A percentile compares a stretch with the other conserved stretches of the same genome.
phyloP scores from a whole-genome alignment of 2,113 vertebrate species.

The Genyomyrus donnyi region DNA sequence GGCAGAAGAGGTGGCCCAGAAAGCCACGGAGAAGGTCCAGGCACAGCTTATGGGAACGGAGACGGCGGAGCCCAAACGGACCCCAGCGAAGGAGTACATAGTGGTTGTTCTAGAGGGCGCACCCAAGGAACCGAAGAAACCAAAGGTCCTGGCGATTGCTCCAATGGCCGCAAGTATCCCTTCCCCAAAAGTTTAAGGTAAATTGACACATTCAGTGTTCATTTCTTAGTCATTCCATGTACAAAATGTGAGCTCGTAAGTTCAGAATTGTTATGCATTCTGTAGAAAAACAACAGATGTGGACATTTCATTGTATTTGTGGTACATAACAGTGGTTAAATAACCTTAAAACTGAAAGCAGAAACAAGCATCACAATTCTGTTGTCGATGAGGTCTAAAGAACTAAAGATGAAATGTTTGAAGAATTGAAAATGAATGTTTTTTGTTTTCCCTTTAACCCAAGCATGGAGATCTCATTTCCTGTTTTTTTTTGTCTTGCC shows the following conservation, averaged over 20 bases:
- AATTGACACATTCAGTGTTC: neutral
- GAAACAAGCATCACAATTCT: neutral
- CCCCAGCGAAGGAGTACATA: slow-evolving; percentile 47
- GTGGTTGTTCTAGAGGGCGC: slow-evolving; percentile 57
- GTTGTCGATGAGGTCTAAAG: neutral
- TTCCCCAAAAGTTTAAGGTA: slow-evolving; percentile 44
- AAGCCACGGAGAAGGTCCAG: slow-evolving; percentile 19
- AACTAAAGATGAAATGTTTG: neutral
- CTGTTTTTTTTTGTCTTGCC: neutral
- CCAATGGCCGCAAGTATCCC: slow-evolving; percentile 38
- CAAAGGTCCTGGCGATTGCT: slow-evolving; percentile 52
- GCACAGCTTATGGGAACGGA: neutral
- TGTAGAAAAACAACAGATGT: neutral
- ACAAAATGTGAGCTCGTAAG: neutral
- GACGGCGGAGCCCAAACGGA: slow-evolving; percentile 8
- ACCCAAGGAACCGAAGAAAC: slow-evolving; percentile 46
- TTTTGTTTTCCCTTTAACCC: neutral
- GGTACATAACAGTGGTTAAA: neutral
- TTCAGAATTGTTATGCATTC: neutral
- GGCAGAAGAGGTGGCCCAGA: neutral
- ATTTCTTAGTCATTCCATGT: neutral
- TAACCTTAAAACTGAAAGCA: neutral
- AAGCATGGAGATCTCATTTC: neutral
- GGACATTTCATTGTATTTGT: neutral
- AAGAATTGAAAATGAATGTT: neutral